Evolutionary conservation across 2,113 vertebrate species (phyloP).

Genomic region (Pollimyrus isidori): DNA sequence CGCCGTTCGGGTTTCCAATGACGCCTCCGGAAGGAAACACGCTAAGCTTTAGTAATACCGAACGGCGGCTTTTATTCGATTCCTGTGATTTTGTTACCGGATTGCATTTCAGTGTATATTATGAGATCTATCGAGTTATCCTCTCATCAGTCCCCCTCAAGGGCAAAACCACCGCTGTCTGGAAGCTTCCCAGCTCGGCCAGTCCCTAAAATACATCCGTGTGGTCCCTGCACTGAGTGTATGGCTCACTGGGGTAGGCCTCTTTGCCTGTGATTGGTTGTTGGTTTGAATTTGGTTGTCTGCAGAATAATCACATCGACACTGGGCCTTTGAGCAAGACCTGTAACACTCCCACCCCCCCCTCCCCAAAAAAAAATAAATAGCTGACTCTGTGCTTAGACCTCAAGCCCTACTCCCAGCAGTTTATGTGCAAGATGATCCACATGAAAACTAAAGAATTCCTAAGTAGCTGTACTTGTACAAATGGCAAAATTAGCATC

Average conservation of each 20-base stretch:
- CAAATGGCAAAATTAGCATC: neutral
- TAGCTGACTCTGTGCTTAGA: neutral
- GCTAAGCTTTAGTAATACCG: conserved; percentile 67
- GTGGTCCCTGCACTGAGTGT: neutral
- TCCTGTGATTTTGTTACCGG: conserved; percentile 64
- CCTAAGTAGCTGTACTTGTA: neutral
- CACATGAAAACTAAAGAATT: neutral
- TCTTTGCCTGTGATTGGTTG: neutral
- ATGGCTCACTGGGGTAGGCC: neutral
- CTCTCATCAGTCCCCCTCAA: conserved; percentile 31
- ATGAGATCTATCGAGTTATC: conserved; percentile 64
- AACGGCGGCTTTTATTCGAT: conserved; percentile 65
- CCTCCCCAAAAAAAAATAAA: neutral
- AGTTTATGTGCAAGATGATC: neutral
- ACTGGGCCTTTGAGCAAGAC: neutral
- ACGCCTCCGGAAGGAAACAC: conserved; percentile 61
- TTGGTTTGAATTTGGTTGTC: neutral
- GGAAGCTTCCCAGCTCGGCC: conserved; percentile 55
- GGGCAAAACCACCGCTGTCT: conserved; percentile 34
- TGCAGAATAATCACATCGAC: conserved; percentile 22
- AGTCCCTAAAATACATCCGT: conserved; percentile 39
- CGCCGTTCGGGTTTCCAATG: conserved; percentile 59
- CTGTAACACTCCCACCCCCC: neutral
- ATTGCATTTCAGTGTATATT: conserved; percentile 71
- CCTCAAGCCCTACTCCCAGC: neutral